These are phyloP conservation scores for Tetanocera ferruginea DNA, from an alignment of 2,888 invertebrate genomes.

Conservation along the genomic window DNA sequence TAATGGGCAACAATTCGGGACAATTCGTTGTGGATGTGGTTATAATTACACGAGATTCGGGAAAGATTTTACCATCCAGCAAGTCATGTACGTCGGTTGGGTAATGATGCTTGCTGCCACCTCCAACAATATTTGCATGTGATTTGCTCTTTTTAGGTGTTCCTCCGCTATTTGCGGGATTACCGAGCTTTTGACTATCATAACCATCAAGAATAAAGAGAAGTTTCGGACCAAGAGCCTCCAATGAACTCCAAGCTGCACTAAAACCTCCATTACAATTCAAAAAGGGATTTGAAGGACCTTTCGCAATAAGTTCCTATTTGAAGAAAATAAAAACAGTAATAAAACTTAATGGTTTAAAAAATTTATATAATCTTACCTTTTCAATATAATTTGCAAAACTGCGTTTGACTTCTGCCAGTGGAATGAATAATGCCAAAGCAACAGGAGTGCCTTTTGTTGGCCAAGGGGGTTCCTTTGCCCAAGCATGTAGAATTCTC, in stretches of 20 bases:
- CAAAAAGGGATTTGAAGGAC: constrained; percentile 59
- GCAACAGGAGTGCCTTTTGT: constrained; percentile 69
- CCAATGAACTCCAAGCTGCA: constrained; percentile 70
- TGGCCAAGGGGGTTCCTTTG: constrained; percentile 68
- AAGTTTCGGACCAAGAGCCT: constrained; percentile 70
- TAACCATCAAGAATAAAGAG: constrained; percentile 73
- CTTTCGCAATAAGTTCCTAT: constrained; percentile 70
- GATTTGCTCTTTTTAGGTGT: constrained; percentile 56
- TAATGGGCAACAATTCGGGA: constrained; percentile 67
- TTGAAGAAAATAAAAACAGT: constrained; percentile 1
- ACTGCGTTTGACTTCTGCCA: constrained; percentile 71
- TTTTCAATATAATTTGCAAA: constrained; percentile 59
- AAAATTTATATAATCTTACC: constrained; percentile 46
- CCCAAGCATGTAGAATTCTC: constrained; percentile 73
- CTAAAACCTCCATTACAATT: constrained; percentile 62
- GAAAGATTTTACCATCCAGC: constrained; percentile 72
- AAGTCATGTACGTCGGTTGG: constrained; percentile 71
- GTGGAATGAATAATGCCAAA: constrained; percentile 71
- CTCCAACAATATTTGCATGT: constrained; percentile 34
- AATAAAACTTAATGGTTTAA: background rate
- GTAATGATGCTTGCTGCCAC: constrained; percentile 64
- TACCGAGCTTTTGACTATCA: constrained; percentile 60
- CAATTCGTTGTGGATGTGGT: constrained; percentile 70
- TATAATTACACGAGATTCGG: constrained; percentile 72
- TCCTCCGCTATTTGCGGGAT: constrained; percentile 48